phyloP scores from a whole-genome alignment of 2,797 vertebrate species.

The Smutsia gigantea region DNA sequence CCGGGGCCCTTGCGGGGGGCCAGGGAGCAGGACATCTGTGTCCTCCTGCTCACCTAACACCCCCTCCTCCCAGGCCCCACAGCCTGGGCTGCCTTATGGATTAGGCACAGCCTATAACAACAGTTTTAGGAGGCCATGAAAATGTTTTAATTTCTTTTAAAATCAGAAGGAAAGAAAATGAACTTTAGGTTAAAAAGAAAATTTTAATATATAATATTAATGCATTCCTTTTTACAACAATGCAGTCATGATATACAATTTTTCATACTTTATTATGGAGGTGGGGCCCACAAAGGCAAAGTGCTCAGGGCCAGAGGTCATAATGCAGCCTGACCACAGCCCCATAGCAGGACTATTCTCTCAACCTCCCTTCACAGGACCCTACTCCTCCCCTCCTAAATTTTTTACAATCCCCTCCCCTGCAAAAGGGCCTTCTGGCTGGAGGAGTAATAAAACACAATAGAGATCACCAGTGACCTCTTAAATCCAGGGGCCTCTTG shows the following conservation, averaged over 20 bases:
- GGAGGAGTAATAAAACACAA: not conserved
- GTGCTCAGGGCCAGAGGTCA: not conserved
- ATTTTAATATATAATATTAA: not conserved
- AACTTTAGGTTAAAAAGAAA: conserved; percentile 12
- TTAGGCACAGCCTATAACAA: not conserved
- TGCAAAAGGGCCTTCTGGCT: not conserved
- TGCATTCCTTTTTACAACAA: not conserved
- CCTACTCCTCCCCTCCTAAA: not conserved
- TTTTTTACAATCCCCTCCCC: not conserved
- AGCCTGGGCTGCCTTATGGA: not conserved
- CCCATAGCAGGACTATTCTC: not conserved
- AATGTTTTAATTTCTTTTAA: conserved; percentile 42
- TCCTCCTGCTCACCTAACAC: not conserved
- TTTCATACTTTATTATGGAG: not conserved
- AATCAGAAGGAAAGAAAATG: not conserved
- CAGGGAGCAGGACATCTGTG: not conserved
- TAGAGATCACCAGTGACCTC: not conserved
- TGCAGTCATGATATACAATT: not conserved
- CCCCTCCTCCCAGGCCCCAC: not conserved
- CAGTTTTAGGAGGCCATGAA: not conserved
- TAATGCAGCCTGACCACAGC: not conserved
- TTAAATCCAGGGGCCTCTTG: not conserved
- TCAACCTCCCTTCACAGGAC: not conserved
- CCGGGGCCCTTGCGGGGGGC: too few relatives aligned
- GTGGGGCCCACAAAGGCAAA: not conserved